Evolutionary conservation across 2,888 invertebrate species (phyloP).

Genomic region (Ornithoptera priamus): DNA sequence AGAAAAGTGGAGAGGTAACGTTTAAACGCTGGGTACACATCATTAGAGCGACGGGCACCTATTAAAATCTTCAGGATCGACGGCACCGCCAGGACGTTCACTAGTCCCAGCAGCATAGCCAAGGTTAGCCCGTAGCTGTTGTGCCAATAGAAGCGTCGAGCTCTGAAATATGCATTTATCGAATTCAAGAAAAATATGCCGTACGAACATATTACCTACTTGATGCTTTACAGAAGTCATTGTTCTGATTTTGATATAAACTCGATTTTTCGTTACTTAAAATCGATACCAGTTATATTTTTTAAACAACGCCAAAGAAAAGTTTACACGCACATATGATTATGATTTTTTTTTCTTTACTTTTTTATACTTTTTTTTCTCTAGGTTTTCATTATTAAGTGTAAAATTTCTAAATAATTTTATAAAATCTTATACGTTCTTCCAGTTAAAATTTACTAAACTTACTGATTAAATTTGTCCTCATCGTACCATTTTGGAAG

Average conservation of each 20-base stretch:
- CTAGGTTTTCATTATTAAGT: too few relatives aligned
- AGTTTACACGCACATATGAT: too few relatives aligned
- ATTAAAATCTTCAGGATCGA: slow-evolving; percentile 86
- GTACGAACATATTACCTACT: neutral
- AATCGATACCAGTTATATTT: too few relatives aligned
- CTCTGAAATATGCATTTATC: slow-evolving; percentile 72
- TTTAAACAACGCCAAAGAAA: too few relatives aligned
- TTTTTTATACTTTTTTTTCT: too few relatives aligned
- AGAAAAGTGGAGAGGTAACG: slow-evolving; percentile 89
- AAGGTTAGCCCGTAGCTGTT: slow-evolving; percentile 85
- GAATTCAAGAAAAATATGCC: neutral
- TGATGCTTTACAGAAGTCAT: neutral
- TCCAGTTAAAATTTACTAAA: neutral
- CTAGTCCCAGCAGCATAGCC: slow-evolving; percentile 87
- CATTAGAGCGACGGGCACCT: slow-evolving; percentile 85
- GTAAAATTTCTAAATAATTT: too few relatives aligned
- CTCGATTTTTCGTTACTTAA: too few relatives aligned
- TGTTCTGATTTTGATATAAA: neutral
- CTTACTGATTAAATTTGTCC: slow-evolving; percentile 79
- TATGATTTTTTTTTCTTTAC: too few relatives aligned
- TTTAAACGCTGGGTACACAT: slow-evolving; percentile 83
- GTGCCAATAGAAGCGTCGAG: slow-evolving; percentile 85
- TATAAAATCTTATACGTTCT: too few relatives aligned
- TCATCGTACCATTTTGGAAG: slow-evolving; percentile 82
- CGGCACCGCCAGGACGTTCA: slow-evolving; percentile 87